Evolutionary conservation across 2,113 vertebrate genomes (phyloP).

Genomic region (Charina bottae): DNA sequence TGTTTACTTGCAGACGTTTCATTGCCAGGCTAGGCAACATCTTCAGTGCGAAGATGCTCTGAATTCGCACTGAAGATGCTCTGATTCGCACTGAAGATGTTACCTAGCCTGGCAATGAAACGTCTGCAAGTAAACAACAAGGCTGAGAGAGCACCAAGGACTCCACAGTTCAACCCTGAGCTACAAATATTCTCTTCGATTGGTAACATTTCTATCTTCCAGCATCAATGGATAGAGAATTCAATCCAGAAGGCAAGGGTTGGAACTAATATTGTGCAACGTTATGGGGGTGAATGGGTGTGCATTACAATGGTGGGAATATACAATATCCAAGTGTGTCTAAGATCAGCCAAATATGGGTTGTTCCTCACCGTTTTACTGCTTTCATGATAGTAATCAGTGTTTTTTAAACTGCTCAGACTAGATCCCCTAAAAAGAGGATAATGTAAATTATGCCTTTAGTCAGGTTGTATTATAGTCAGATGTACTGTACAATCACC

Average conservation of each 20-base stretch:
- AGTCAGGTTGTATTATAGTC: not conserved
- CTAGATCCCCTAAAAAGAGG: not conserved
- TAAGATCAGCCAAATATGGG: not conserved
- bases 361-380: not conserved
- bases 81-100: too few relatives aligned
- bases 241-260: constrained; percentile 11
- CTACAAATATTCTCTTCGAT: too few relatives aligned
- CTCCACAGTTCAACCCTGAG: too few relatives aligned
- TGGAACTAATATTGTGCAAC: not conserved
- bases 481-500: not conserved
- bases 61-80: too few relatives aligned
- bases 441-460: not conserved
- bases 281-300: not conserved
- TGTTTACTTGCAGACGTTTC: too few relatives aligned
- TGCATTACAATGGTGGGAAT: not conserved
- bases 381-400: not conserved
- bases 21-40: too few relatives aligned
- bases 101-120: too few relatives aligned
- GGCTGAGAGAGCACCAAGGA: too few relatives aligned
- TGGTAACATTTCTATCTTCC: not conserved
- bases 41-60: too few relatives aligned
- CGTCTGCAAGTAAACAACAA: too few relatives aligned
- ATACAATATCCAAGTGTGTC: not conserved
- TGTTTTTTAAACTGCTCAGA: not conserved
- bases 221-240: not conserved